These are phyloP conservation scores for Xylota segnis DNA, from an alignment of 2,888 invertebrate species.

Conservation along the genomic window DNA sequence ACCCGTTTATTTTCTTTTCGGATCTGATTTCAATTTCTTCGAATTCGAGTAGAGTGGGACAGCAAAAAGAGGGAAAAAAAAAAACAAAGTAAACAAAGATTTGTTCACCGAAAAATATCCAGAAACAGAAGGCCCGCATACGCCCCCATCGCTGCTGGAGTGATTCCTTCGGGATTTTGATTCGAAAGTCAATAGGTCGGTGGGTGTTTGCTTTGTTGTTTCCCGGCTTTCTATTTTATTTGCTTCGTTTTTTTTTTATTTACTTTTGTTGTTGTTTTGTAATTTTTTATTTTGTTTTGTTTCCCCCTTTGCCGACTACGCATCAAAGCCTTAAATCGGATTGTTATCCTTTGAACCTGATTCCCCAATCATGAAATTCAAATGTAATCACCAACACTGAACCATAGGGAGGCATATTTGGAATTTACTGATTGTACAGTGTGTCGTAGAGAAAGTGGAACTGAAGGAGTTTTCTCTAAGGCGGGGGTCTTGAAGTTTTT, in stretches of 20 bases:
- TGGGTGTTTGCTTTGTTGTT: conserved; percentile 67
- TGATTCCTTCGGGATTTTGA: conserved; percentile 49
- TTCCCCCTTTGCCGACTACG: conserved; percentile 47
- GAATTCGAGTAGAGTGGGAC: conserved; percentile 2
- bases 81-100: conserved; percentile 33
- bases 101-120: conserved; percentile 17
- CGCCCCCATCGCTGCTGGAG: conserved; percentile 49
- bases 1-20: conserved; percentile 65
- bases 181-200: conserved; percentile 72
- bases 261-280: conserved; percentile 39
- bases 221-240: conserved; percentile 50
- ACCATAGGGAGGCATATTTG: conserved; percentile 42
- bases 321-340: conserved; percentile 72
- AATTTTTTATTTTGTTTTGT: conserved; percentile 14
- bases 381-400: conserved; percentile 74
- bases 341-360: conserved; percentile 73
- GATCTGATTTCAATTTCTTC: conserved; percentile 63
- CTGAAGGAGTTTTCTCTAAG: neutral
- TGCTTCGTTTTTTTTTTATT: conserved; percentile 40
- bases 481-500: no score
- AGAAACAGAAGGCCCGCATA: conserved; percentile 49
- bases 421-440: conserved; percentile 54
- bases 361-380: conserved; percentile 75
- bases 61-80: neutral
- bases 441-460: conserved; percentile 5